A percentile compares a stretch with the other conserved stretches of the same genome.
These are phyloP conservation scores for Aricia agestis DNA, from an alignment of 1,140 invertebrate species.

Conservation along the genomic window DNA sequence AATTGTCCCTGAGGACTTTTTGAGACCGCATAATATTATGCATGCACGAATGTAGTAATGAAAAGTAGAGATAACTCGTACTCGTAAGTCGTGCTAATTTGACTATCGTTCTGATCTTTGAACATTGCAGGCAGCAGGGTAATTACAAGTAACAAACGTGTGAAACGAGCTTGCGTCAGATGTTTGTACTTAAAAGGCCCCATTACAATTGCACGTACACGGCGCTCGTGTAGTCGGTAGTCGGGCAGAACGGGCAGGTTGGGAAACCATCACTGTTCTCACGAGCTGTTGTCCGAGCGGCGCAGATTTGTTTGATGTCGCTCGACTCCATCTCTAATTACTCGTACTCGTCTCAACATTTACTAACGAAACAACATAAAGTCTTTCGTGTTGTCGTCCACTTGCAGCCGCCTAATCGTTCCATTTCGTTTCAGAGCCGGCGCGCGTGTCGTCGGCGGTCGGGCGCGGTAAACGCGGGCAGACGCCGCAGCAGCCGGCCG, in stretches of 20 bases:
- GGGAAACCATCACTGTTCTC: not conserved
- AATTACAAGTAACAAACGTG: not conserved
- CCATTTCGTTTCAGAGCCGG: slow-evolving; percentile 45
- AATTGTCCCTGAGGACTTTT: too few relatives aligned
- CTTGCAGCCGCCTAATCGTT: too few relatives aligned
- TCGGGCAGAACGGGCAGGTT: not conserved
- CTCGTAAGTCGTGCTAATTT: not conserved
- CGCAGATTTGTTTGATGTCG: not conserved
- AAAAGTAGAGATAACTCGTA: not conserved
- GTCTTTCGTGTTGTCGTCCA: too few relatives aligned
- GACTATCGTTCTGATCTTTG: not conserved
- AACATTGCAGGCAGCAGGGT: not conserved
- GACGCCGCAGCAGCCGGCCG: slow-evolving; percentile 47
- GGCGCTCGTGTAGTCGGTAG: not conserved
- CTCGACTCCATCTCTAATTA: not conserved
- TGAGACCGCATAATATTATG: too few relatives aligned
- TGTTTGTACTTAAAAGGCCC: not conserved
- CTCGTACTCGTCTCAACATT: too few relatives aligned
- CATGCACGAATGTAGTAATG: too few relatives aligned
- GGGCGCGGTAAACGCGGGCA: slow-evolving; percentile 61
- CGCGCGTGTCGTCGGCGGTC: slow-evolving; percentile 58
- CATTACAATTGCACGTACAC: not conserved
- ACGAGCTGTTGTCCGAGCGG: not conserved
- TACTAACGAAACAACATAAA: too few relatives aligned
- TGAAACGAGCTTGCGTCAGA: not conserved